Evolutionary conservation across 2,113 vertebrate genomes (phyloP).

Genomic region (Coreoperca whiteheadi): DNA sequence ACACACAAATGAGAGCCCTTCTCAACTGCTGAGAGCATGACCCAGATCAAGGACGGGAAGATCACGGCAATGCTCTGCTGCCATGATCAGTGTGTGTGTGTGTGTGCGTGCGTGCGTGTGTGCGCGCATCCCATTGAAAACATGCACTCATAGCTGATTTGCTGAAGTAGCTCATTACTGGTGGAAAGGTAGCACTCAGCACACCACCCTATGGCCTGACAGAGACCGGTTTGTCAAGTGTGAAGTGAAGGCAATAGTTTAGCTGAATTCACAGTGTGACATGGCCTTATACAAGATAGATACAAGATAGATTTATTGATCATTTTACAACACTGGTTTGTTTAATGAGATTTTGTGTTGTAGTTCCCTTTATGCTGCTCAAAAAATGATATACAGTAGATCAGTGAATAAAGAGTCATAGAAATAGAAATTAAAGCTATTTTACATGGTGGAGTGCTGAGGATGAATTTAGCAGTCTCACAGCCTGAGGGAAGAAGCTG

Average conservation of each 20-base stretch:
- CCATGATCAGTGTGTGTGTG: constrained; percentile 28
- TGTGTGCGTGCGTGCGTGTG: constrained; percentile 16
- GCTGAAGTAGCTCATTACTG: constrained; percentile 68
- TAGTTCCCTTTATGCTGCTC: no score
- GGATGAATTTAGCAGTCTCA: no score
- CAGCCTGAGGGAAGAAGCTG: no score
- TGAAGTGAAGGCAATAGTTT: constrained; percentile 41
- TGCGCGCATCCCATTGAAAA: constrained; percentile 49
- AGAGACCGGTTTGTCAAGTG: constrained; percentile 47
- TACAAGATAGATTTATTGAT: no score
- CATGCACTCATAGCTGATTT: constrained; percentile 55
- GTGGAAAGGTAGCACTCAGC: constrained; percentile 57
- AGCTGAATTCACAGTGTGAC: constrained; percentile 40
- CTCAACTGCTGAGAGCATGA: constrained; percentile 60
- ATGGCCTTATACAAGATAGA: constrained; percentile 15
- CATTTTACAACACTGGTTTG: no score
- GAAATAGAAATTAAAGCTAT: no score
- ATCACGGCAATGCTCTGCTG: constrained; percentile 37
- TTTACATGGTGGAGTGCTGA: no score
- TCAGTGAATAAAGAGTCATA: no score
- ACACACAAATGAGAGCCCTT: constrained; percentile 50
- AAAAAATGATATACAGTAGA: no score
- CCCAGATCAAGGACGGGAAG: constrained; percentile 62
- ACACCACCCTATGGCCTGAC: constrained; percentile 31
- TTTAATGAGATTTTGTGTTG: no score